These are phyloP conservation scores for Brachyopa scutellaris DNA, from an alignment of 2,888 invertebrate species.

Conservation along the genomic window DNA sequence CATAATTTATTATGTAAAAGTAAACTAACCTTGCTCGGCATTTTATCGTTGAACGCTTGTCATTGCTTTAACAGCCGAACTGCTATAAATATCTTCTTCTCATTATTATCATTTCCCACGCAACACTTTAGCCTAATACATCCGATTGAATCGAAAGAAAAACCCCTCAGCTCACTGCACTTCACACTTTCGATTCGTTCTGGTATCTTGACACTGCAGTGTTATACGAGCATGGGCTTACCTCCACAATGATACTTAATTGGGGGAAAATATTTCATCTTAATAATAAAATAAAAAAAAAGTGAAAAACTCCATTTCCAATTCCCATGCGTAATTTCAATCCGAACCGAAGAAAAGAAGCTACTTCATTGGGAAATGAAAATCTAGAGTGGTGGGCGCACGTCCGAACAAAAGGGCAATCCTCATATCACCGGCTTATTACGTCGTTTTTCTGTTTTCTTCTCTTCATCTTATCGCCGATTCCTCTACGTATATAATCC, in stretches of 20 bases:
- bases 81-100: not conserved
- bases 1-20: too few species aligned
- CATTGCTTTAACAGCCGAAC: too few species aligned
- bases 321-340: not conserved
- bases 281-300: not conserved
- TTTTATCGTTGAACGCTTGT: too few species aligned
- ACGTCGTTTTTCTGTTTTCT: slow-evolving; percentile 13
- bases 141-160: slow-evolving; percentile 14
- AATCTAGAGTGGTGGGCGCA: slow-evolving; percentile 51
- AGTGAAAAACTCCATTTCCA: not conserved
- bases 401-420: slow-evolving; percentile 46
- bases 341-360: not conserved
- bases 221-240: not conserved
- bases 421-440: slow-evolving; percentile 45
- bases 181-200: slow-evolving; percentile 56
- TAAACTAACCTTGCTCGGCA: too few species aligned
- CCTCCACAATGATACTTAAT: slow-evolving; percentile 54
- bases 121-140: slow-evolving; percentile 23
- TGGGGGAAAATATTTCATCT: slow-evolving; percentile 39
- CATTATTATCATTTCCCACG: slow-evolving; percentile 45
- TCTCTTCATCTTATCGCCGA: slow-evolving; percentile 17
- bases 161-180: slow-evolving; percentile 10
- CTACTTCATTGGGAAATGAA: not conserved
- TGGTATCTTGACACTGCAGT: slow-evolving; percentile 20
- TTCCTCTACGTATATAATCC: slow-evolving; percentile 32